Base-by-base conservation (phyloP, 2,113 vertebrate species). In the Saguinus imperator region DNA sequence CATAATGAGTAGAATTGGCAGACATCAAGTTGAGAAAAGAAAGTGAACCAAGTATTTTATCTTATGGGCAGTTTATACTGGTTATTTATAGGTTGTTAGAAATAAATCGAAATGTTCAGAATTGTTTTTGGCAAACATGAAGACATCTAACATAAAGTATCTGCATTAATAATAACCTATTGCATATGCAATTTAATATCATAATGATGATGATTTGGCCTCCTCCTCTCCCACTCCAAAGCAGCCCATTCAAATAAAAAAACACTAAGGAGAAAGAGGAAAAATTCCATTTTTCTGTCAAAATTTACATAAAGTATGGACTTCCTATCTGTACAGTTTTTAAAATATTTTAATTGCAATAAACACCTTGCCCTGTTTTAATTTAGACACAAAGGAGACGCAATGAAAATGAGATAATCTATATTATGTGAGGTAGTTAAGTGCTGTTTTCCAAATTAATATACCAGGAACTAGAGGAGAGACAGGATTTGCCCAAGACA, bases 101-200 rank as follows among this genome's bases (percentile, higher is more conserved):
- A 94, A 92, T 48, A 95, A 92, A 95, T 40, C 66, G 11, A 76
- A 89, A 94, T 79, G 66, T 73, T 89, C 8, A 94, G 79, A 29
- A 89, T 2, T 40, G 12, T 21, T 89, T 95, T 86, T 70, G 66
- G 73, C 29, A 92, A 77, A 57, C 40, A 83, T 68, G n/a, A 89
- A 80, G 29, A 58, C 12, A 13, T 27, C 13, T 72, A 58, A 76
- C 21, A 89, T 68, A 85, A 92, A 82, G 58, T 87, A 35, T 1
- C 57, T 61, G 2, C 43, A 68, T 82, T 82, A 91, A 73, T 50
- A 81, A 80, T 21, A 76, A 76, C 66, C 50, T 76, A 37, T 66
- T 89, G 25, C 40, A 37, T 48, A 32, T 52, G 37, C 14, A 80
- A 95, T 52, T 95, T 57, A 87, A n/a, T 72, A 93, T 68, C 72